Percentiles rank a stretch among this genome's conserved stretches.
phyloP scores from a whole-genome alignment of 53 echinoderm and acorn worm genomes.

The Zoroaster sp. region DNA sequence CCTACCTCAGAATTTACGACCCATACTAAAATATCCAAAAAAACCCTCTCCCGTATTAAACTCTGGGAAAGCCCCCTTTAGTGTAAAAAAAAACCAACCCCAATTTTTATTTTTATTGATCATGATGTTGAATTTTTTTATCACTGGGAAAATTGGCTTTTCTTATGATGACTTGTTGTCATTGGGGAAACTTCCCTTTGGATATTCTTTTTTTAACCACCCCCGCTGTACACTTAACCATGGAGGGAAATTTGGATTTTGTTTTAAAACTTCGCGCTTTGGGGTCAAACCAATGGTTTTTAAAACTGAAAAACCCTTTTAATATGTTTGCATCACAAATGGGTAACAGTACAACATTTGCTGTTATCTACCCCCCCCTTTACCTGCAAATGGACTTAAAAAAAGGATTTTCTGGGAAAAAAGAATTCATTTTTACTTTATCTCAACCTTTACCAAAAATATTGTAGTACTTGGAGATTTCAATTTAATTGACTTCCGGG shows the following conservation, averaged over 20 bases:
- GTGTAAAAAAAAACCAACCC: not conserved
- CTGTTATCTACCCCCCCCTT: not conserved
- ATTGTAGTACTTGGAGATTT: not conserved
- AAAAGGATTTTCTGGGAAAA: not conserved
- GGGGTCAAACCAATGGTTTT: not conserved
- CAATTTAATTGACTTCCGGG: not conserved
- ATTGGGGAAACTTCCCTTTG: not conserved
- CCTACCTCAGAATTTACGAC: not conserved
- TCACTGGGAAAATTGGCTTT: not conserved
- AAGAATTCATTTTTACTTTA: not conserved
- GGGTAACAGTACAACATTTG: not conserved
- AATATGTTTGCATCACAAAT: not conserved
- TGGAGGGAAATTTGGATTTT: not conserved
- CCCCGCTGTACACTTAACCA: not conserved
- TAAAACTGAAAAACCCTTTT: not conserved
- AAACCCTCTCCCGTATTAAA: not conserved
- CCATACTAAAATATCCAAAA: not conserved
- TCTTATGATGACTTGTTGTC: not conserved
- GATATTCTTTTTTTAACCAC: not conserved
- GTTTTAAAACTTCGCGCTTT: not conserved
- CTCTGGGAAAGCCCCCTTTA: not conserved
- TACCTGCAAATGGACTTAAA: not conserved
- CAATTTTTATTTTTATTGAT: not conserved
- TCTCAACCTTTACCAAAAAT: not conserved
- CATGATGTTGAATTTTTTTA: not conserved